Evolutionary conservation across 2,888 invertebrate genomes (phyloP), one percentile per base, ranked within the genome.

Genomic region (Idaea straminata): DNA sequence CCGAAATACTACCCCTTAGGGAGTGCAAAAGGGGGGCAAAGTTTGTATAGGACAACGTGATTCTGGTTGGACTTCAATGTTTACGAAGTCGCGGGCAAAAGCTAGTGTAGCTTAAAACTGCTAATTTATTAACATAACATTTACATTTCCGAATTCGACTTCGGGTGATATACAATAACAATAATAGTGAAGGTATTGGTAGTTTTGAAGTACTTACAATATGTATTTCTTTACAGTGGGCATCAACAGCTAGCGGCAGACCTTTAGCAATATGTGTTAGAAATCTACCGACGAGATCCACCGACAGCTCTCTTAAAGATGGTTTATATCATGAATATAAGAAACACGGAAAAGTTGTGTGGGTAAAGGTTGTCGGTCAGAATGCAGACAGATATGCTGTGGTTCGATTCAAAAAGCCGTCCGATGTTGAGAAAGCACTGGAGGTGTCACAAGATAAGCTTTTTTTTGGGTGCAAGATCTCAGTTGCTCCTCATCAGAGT

Each of bases 261-360:
- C 97, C 97, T 68, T 91, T 97, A 80, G 98, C 97, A 73, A 97
- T 98, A 84, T 97, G 98, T 92, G 98, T 98, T 77, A 95, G 97
- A 82, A 98, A 98, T 92, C 94, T 98, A 82, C 98, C 98, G 73
- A 95, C 96, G 72, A 94, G 98, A 79, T 98, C 98, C 79, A 95
- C 96, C 86, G 99, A 99, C 90, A 98, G 98, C 78, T 98, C 98
- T 81, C 94, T 99, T 78, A 98, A 99, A 93, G 99, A 99, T 93
- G 99, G 99, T 75, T 95, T 99, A 77, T 99, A 98, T 93, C 99
- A 99, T 93, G 99, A 99, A 93, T 99, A 99, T 94, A 99, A 99
- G 94, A 99, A 99, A 87, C 98, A 98, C 92, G 99, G 99, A 72
- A 99, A 99, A 93, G 98, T 99, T 79, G 97, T 97, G 78, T 97